phyloP scores from a whole-genome alignment of 2,797 vertebrate genomes.

The Sternotherus odoratus region DNA sequence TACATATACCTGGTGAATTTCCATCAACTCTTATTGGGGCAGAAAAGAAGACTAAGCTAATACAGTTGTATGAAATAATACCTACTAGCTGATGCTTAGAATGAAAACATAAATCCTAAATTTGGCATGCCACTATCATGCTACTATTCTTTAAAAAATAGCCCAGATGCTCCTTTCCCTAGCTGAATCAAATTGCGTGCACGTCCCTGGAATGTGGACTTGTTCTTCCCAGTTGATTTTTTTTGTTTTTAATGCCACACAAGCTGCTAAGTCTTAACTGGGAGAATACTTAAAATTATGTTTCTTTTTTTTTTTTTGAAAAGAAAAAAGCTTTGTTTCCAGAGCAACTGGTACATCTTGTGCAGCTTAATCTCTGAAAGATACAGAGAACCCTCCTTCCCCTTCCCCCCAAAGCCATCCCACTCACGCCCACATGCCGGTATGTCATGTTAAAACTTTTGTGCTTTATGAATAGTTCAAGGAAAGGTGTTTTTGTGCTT shows the following conservation, averaged over 20 bases:
- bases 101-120: neutral
- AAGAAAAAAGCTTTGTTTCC: slow-evolving; percentile 61
- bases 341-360: slow-evolving; percentile 76
- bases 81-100: neutral
- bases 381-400: slow-evolving; percentile 56
- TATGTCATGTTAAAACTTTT: slow-evolving; percentile 62
- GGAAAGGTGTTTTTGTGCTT: slow-evolving; percentile 21
- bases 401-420: slow-evolving; percentile 51
- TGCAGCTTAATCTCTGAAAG: slow-evolving; percentile 71
- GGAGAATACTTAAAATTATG: slow-evolving; percentile 50
- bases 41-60: neutral
- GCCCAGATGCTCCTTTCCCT: neutral
- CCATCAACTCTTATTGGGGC: neutral
- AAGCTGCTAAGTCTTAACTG: slow-evolving; percentile 26
- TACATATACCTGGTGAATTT: neutral
- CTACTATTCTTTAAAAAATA: no score
- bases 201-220: neutral
- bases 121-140: neutral
- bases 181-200: slow-evolving; percentile 39
- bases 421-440: slow-evolving; percentile 69
- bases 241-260: neutral
- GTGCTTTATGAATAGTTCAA: slow-evolving; percentile 33
- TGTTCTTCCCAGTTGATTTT: slow-evolving; percentile 32
- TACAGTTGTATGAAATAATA: neutral
- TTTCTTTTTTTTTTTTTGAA: neutral